A percentile compares a stretch with the other conserved stretches of the same genome.
phyloP scores from a whole-genome alignment of 2,888 invertebrate species.

The Drosophila incognita region DNA sequence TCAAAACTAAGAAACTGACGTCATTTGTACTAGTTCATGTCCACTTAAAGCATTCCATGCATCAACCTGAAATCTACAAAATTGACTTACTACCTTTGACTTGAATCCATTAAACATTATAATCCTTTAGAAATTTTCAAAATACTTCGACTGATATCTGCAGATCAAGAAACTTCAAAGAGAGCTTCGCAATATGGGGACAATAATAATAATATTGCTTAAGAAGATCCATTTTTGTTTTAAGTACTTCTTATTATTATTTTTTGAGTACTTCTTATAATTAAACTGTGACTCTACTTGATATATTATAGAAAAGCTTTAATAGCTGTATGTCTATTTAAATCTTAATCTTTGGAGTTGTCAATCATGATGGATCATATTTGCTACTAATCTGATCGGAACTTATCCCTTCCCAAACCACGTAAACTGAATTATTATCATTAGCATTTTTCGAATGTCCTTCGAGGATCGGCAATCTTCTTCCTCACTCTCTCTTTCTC shows the following conservation, averaged over 20 bases:
- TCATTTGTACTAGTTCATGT: not conserved
- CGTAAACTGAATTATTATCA: slow-evolving; percentile 22
- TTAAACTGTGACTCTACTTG: not conserved
- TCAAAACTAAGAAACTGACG: slow-evolving; percentile 1
- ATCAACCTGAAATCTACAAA: not conserved
- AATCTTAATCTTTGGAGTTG: not conserved
- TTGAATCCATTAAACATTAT: too few species aligned
- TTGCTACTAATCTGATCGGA: not conserved
- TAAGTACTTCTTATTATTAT: not conserved
- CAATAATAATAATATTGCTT: not conserved
- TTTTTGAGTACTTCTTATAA: not conserved
- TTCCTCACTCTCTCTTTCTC: not conserved
- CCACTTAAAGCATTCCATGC: not conserved
- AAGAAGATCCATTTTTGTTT: not conserved
- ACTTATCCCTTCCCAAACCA: not conserved
- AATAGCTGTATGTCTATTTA: not conserved
- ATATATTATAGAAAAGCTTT: not conserved
- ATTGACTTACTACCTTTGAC: not conserved
- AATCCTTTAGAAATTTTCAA: not conserved
- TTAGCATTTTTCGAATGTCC: slow-evolving; percentile 47
- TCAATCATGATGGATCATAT: not conserved
- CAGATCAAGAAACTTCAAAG: not conserved
- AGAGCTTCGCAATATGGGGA: not conserved
- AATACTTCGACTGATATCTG: not conserved
- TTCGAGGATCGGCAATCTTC: slow-evolving; percentile 40